Evolutionary conservation across 1,140 invertebrate genomes (phyloP), one percentile per base, ranked within the genome.

Genomic region (Zaprionus ghesquierei): DNA sequence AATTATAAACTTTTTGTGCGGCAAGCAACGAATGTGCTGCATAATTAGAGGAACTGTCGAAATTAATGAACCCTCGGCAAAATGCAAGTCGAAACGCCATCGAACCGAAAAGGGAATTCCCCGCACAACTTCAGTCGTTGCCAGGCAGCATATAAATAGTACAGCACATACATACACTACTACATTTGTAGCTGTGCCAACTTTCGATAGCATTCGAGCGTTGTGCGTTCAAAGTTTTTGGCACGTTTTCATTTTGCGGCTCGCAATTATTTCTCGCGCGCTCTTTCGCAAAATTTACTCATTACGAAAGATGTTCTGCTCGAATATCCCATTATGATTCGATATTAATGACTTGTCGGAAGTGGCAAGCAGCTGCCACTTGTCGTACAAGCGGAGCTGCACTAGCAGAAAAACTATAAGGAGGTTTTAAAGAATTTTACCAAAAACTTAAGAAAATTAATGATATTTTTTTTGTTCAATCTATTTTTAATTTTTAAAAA

Each of bases 281-380:
- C n/a, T 41, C 35, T 41, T 41, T 18, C 25, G 55, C 27, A 31
- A 82, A 82, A 68, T 65, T 66, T 77, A 65, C 79, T 81, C 74
- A 81, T 81, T 81, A 81, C 73, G 79, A 53, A 65, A 74, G 61
- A 66, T 68, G 64, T 68, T 61, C 51, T 50, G 69, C 50, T 54
- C 51, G 27, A 81, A 69, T 58, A 65, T 70, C 38, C 20, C 62
- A 53, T 56, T 61, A 75, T 70, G 60, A 68, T 68, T 55, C 64
- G 23, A 75, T 82, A 82, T 82, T 82, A 82, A 82, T 82, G 81
- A 69, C 65, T 70, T 70, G 66, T 41, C 18, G 33, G 51, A 51
- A 62, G 55, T 70, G 27, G 22, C 53, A 64, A 69, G 69, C 8
- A 46, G 41, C 41, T 41, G 13, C 13, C 35, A 46, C 41, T 46